Conservation (phyloP, 2,113 vertebrate genomes). For the Gopherus evgoodei region DNA sequence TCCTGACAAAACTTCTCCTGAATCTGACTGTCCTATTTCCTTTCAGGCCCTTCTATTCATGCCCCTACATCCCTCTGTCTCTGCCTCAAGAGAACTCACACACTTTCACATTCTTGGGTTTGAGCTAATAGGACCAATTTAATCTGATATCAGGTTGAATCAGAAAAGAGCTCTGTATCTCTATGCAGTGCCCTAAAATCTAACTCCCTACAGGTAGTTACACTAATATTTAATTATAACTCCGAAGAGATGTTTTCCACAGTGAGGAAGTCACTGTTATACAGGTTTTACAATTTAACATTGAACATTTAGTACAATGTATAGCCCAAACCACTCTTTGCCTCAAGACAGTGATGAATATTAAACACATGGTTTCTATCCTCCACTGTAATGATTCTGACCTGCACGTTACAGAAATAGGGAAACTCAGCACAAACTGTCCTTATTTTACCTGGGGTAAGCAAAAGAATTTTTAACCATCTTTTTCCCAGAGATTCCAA, state of each 20-base stretch:
- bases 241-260: conserved; percentile 29
- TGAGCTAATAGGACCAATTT: not conserved
- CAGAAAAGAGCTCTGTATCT: conserved; percentile 37
- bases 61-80: not conserved
- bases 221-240: conserved; percentile 29
- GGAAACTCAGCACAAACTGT: not conserved
- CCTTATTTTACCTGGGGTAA: not conserved
- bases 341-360: not conserved
- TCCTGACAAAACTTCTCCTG: not conserved
- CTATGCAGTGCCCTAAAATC: not conserved
- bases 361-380: not conserved
- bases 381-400: not conserved
- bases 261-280: not conserved
- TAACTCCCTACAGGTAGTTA: conserved; percentile 31
- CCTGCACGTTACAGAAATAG: not conserved
- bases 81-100: not conserved
- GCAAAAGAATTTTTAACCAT: not conserved
- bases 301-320: not conserved
- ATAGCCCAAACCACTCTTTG: not conserved
- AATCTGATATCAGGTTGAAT: not conserved
- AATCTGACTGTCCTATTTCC: not conserved
- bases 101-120: not conserved
- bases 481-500: not conserved
- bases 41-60: not conserved
- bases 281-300: not conserved